Evolutionary conservation across 2,888 invertebrate species (phyloP), one percentile per base, ranked within the genome.

Genomic region (Chromoteleia sp.): DNA sequence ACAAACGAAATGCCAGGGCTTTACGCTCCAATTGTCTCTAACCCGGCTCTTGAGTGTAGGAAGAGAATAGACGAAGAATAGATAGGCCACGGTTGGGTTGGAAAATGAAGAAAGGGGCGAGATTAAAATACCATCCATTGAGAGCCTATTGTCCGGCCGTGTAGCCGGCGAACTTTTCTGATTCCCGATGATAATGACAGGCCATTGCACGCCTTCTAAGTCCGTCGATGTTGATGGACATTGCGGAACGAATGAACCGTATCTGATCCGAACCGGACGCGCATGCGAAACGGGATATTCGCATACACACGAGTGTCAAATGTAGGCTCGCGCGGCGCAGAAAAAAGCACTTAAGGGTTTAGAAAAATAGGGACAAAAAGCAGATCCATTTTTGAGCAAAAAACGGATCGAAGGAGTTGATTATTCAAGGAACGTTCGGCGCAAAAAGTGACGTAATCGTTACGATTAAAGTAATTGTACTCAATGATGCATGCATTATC

Each of bases 11-110:
- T 76, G 71, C 73, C 59, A 59, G 41, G 73, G 75, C 76, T 84
- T 86, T 83, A 84, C 81, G 87, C 85, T 86, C 86, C 85, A 87
- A 86, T 87, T 86, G 74, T 81, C 71, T 77, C 71, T 83, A 80
- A 81, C 82, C 52, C 73, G 81, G 76, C 76, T 50, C 29, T 54
- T 21, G 54, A 70, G 67, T 15, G 58, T 59, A 39, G 50, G 56
- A 45, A 19, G 25, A 68, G 56, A 63, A 63, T 43, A 45, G 65
- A 43, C 73, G 54, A 48, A 76, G 83, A 84, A 84, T 81, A 70
- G 68, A 63, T 70, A 56, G 77, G 67, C 39, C 50, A 78, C 71
- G 78, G 67, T 76, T 83, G 71, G 82, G 77, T 71, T 43, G 43
- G 61, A 63, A 78, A 65, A 58, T 15, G 83, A 79, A 84, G 82